Evolutionary conservation across 2,888 invertebrate species (phyloP).

Genomic region (Lithophane semibrunnea): DNA sequence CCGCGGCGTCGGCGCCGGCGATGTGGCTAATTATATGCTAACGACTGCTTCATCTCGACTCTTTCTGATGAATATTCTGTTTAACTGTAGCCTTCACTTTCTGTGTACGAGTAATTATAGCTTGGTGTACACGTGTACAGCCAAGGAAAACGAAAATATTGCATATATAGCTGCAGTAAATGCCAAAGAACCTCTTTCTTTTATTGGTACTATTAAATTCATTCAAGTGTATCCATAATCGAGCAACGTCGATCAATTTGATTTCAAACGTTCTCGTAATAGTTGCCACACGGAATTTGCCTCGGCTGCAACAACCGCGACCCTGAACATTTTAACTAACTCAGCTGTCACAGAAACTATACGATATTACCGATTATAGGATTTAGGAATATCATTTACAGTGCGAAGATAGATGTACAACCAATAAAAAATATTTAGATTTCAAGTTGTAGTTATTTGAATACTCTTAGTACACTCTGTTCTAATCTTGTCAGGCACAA

Average conservation of each 20-base stretch:
- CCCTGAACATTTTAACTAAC: conserved; percentile 53
- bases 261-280: conserved; percentile 33
- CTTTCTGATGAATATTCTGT: conserved; percentile 46
- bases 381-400: conserved; percentile 62
- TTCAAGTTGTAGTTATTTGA: conserved; percentile 3
- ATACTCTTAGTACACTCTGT: conserved; percentile 9
- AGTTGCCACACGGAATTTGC: conserved; percentile 46
- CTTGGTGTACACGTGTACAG: conserved; percentile 31
- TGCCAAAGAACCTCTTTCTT: conserved; percentile 15
- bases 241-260: conserved; percentile 19
- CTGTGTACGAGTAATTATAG: conserved; percentile 41
- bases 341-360: conserved; percentile 47
- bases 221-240: conserved; percentile 43
- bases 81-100: conserved; percentile 46
- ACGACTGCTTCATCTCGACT: conserved; percentile 36
- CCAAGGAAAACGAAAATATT: conserved; percentile 18
- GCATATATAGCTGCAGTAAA: conserved; percentile 27
- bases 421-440: not conserved
- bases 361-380: conserved; percentile 49
- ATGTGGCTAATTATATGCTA: conserved; percentile 44
- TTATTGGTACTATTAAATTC: conserved; percentile 37
- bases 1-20: conserved; percentile 34
- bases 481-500: not conserved
- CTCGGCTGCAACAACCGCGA: conserved; percentile 35
- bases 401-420: conserved; percentile 61